Conservation (phyloP, 2,797 vertebrate genomes). For the Diplodus puntazzo region DNA sequence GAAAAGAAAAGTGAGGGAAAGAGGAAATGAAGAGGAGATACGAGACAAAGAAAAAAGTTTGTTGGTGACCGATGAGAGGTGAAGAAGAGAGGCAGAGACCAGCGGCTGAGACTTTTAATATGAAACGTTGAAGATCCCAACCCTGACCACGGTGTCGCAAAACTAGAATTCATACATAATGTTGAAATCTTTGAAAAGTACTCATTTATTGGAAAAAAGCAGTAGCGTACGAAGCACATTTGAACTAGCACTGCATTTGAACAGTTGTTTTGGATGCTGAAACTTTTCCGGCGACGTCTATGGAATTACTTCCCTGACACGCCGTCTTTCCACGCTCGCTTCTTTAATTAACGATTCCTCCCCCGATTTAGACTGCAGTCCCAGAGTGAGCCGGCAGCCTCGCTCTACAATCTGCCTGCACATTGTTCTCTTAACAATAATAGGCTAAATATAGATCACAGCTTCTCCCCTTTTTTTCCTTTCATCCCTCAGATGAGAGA, state of each 20-base stretch:
- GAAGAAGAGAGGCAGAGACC: background rate
- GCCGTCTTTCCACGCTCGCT: constrained; percentile 27
- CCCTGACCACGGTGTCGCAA: no score
- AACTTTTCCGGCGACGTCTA: constrained; percentile 9
- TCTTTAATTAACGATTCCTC: constrained; percentile 56
- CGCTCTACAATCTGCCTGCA: constrained; percentile 59
- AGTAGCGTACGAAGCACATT: background rate
- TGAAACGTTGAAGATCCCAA: background rate
- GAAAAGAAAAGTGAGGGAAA: background rate
- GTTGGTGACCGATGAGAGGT: constrained; percentile 11
- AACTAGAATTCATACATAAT: background rate
- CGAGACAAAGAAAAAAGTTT: constrained; percentile 16
- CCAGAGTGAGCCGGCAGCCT: constrained; percentile 61
- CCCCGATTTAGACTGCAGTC: constrained; percentile 49
- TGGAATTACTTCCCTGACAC: constrained; percentile 40
- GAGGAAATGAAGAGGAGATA: constrained; percentile 31
- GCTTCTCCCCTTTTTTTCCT: constrained; percentile 33
- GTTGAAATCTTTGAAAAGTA: background rate
- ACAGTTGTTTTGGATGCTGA: constrained; percentile 12
- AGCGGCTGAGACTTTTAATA: background rate
- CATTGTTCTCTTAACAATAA: constrained; percentile 69
- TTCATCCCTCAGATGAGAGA: constrained; percentile 63
- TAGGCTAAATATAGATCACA: constrained; percentile 66
- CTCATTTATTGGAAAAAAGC: background rate
- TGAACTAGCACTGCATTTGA: background rate